A percentile compares a stretch with the other conserved stretches of the same genome.
Conservation (phyloP, 1,140 invertebrate genomes). For the Hyles vespertilio region DNA sequence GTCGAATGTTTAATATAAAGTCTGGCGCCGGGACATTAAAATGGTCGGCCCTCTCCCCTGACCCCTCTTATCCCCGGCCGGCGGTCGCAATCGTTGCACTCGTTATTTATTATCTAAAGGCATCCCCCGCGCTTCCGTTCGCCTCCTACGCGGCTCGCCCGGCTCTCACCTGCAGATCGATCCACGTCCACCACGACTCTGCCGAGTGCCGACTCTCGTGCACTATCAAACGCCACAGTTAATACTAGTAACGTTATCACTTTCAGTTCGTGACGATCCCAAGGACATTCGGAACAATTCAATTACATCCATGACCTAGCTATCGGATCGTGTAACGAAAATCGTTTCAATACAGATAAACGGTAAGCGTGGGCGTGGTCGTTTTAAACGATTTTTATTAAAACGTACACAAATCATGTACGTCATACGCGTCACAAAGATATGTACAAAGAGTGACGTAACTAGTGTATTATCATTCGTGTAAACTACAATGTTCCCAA, state of each 20-base stretch:
- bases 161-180: background rate
- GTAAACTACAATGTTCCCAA: too few species aligned
- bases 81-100: slow-evolving; percentile 73
- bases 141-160: slow-evolving; percentile 9
- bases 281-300: slow-evolving; percentile 49
- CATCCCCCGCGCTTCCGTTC: slow-evolving; percentile 45
- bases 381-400: slow-evolving; percentile 33
- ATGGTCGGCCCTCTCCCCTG: slow-evolving; percentile 68
- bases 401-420: slow-evolving; percentile 30
- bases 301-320: slow-evolving; percentile 54
- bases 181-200: background rate
- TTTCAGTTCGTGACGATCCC: slow-evolving; percentile 5
- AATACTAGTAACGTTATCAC: slow-evolving; percentile 8
- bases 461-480: background rate
- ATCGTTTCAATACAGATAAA: slow-evolving; percentile 39
- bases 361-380: slow-evolving; percentile 34
- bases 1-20: slow-evolving; percentile 76
- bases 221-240: slow-evolving; percentile 6
- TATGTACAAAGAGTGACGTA: slow-evolving; percentile 12
- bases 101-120: slow-evolving; percentile 73
- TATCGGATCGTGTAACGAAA: slow-evolving; percentile 40
- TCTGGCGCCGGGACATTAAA: slow-evolving; percentile 74
- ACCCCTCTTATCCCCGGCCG: slow-evolving; percentile 50
- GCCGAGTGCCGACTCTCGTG: too few species aligned
- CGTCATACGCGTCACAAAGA: slow-evolving; percentile 8